phyloP scores from a whole-genome alignment of 2,113 vertebrate species.

The Anoplopoma fimbria region DNA sequence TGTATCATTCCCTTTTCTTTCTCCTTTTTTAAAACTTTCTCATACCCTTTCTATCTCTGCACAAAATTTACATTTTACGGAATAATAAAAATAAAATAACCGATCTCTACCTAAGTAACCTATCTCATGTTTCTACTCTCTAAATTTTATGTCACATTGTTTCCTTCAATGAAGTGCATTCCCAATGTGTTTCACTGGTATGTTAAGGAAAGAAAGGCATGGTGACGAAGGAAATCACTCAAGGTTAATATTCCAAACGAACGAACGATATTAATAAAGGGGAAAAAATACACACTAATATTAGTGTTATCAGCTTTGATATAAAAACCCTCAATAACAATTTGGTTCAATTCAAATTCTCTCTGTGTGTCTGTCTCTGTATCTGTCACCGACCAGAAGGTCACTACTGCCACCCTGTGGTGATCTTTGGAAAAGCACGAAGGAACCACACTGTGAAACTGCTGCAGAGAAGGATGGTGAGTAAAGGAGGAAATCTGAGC shows the following conservation, averaged over 20 bases:
- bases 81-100: neutral
- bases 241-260: neutral
- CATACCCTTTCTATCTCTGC: constrained; percentile 50
- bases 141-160: neutral
- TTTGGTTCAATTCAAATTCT: constrained; percentile 26
- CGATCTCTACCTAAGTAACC: neutral
- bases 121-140: neutral
- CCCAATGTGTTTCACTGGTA: neutral
- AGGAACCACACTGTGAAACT: neutral
- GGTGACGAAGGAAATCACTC: neutral
- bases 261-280: neutral
- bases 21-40: neutral
- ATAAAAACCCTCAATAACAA: constrained; percentile 22
- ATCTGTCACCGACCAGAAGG: constrained; percentile 16
- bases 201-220: neutral
- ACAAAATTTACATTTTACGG: constrained; percentile 68
- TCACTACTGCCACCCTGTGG: constrained; percentile 68
- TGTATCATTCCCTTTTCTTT: neutral
- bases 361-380: neutral
- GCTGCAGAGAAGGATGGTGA: neutral
- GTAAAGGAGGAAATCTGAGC: neutral
- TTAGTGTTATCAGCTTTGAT: constrained; percentile 7
- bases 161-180: neutral
- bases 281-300: neutral
- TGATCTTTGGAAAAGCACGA: neutral